A percentile compares a stretch with the other conserved stretches of the same genome.
Evolutionary conservation across 2,797 vertebrate genomes (phyloP).

Genomic region (Corythornis leucogaster): DNA sequence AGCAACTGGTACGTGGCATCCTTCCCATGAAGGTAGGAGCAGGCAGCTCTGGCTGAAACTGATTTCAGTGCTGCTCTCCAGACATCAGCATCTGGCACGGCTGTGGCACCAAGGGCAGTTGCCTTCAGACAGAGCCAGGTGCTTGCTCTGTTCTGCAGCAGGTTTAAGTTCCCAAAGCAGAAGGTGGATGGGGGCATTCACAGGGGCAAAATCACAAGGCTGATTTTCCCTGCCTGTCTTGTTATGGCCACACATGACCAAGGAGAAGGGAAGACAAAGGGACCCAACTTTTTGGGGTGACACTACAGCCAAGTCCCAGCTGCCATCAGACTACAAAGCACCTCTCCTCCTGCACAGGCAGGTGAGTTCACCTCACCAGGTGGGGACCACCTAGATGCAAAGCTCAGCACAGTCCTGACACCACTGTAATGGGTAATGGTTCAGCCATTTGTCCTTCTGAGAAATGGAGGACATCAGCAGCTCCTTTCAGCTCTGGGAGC

Average conservation of each 20-base stretch:
- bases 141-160: neutral
- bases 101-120: neutral
- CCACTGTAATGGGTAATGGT: fast-evolving
- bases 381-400: neutral
- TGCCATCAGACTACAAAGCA: neutral
- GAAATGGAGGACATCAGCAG: neutral
- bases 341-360: neutral
- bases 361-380: neutral
- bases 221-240: neutral
- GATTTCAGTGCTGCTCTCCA: neutral
- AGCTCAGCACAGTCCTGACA: neutral
- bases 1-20: neutral
- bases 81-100: neutral
- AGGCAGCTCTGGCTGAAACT: neutral
- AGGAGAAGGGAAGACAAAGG: neutral
- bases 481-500: neutral
- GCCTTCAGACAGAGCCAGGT: neutral
- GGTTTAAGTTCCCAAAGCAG: neutral
- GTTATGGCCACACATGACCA: neutral
- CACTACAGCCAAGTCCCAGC: neutral
- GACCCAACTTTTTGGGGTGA: neutral
- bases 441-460: neutral
- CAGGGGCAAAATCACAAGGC: neutral
- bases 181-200: neutral
- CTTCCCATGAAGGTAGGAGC: neutral